Evolutionary conservation across 2,797 vertebrate genomes (phyloP).

Genomic region (Distichodus sexfasciatus): DNA sequence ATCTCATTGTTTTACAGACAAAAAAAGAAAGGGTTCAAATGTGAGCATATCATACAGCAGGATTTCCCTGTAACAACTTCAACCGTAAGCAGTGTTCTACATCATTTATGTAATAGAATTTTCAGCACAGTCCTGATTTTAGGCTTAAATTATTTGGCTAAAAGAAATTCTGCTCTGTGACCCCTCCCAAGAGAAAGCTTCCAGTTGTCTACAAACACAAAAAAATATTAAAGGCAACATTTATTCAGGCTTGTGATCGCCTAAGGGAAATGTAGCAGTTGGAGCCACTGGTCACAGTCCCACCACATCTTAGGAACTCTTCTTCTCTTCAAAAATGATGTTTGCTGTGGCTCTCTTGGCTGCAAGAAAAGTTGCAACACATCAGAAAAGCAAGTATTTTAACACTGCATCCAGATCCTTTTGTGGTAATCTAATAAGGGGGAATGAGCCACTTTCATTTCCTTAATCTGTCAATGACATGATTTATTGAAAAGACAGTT

Average conservation of each 20-base stretch:
- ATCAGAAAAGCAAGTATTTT: not conserved
- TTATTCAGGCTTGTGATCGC: slow-evolving; percentile 50
- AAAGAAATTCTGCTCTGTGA: too few relatives aligned
- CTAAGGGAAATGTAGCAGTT: slow-evolving; percentile 30
- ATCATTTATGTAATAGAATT: too few relatives aligned
- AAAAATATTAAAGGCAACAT: slow-evolving; percentile 67
- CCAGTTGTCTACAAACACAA: slow-evolving; percentile 50
- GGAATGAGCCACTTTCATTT: not conserved
- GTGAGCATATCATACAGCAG: too few relatives aligned
- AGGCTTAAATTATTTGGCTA: too few relatives aligned
- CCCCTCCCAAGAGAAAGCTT: slow-evolving; percentile 42
- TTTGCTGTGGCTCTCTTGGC: slow-evolving; percentile 92
- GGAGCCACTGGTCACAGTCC: slow-evolving; percentile 31
- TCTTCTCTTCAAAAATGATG: slow-evolving; percentile 93
- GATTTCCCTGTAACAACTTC: too few relatives aligned
- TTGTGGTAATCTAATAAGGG: not conserved
- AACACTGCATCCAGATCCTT: not conserved
- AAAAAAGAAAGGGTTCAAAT: slow-evolving; percentile 32
- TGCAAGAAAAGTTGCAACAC: slow-evolving; percentile 56
- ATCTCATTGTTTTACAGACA: slow-evolving; percentile 56
- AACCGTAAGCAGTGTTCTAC: too few relatives aligned
- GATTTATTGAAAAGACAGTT: too few relatives aligned
- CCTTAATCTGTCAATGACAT: not conserved
- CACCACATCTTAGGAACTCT: slow-evolving; percentile 73
- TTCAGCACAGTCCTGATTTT: too few relatives aligned